phyloP scores from a whole-genome alignment of 2,797 vertebrate genomes.

The Amblyopsis hoosieri region DNA sequence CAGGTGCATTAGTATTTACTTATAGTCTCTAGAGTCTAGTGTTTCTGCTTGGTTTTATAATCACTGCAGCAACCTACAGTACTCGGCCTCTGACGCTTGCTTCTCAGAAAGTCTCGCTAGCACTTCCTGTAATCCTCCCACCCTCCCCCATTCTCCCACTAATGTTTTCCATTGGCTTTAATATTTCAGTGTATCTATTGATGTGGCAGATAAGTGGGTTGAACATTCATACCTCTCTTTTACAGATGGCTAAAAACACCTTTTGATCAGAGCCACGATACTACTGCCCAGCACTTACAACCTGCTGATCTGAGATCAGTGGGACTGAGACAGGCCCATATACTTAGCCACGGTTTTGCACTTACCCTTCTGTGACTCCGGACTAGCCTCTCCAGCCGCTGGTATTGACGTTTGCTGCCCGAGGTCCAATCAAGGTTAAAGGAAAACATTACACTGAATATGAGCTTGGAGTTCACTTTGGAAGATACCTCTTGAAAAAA shows the following conservation, averaged over 20 bases:
- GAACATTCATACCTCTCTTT: conserved; percentile 1
- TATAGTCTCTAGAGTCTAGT: background rate
- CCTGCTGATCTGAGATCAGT: conserved; percentile 9
- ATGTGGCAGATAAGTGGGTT: conserved; percentile 23
- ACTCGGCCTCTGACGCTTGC: background rate
- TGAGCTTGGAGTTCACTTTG: too few species aligned
- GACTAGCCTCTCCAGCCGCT: background rate
- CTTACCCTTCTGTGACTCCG: background rate
- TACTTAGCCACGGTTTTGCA: background rate
- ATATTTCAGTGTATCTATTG: conserved; percentile 21
- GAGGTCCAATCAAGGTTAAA: background rate
- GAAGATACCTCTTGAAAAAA: background rate
- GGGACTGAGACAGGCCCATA: background rate
- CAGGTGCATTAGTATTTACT: background rate
- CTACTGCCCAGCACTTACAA: conserved; percentile 11
- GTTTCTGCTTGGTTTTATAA: background rate
- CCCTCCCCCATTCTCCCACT: background rate
- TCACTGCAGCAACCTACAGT: background rate
- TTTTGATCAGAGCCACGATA: conserved; percentile 26
- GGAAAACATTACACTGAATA: too few species aligned
- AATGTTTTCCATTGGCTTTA: conserved; percentile 3
- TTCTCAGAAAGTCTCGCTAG: background rate
- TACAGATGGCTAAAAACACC: conserved; percentile 12
- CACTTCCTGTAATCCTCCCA: background rate
- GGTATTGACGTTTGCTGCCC: background rate